A percentile compares a stretch with the other conserved stretches of the same genome.
Evolutionary conservation across 2,888 invertebrate genomes (phyloP).

Genomic region (Drosophila formosana): DNA sequence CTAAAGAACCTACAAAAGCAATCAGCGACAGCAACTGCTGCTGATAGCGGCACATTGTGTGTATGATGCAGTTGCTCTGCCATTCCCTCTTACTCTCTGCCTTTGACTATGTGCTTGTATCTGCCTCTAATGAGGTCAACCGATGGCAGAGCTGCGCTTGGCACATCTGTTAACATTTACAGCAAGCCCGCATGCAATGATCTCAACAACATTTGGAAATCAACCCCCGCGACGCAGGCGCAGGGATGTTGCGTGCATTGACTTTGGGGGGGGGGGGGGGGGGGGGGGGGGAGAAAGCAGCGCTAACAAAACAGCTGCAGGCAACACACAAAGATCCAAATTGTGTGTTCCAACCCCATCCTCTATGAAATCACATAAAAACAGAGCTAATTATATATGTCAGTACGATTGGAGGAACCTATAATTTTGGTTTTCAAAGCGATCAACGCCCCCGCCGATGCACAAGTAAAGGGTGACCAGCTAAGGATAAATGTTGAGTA

Average conservation of each 20-base stretch:
- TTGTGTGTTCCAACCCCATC: conserved; percentile 31
- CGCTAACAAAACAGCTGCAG: conserved; percentile 45
- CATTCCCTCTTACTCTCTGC: background rate
- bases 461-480: conserved; percentile 1
- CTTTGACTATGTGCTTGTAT: conserved; percentile 2
- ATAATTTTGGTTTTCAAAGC: conserved; percentile 46
- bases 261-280: conserved; percentile 24
- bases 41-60: conserved; percentile 59
- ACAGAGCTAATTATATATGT: conserved; percentile 50
- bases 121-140: conserved; percentile 69
- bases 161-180: conserved; percentile 73
- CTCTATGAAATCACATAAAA: conserved; percentile 52
- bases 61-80: conserved; percentile 17
- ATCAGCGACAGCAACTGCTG: conserved; percentile 50
- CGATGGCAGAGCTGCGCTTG: conserved; percentile 31
- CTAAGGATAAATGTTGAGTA: background rate
- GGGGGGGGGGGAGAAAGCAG: conserved; percentile 1
- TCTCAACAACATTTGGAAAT: conserved; percentile 48
- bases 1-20: conserved; percentile 45
- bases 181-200: conserved; percentile 69
- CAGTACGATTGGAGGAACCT: conserved; percentile 13
- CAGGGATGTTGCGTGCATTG: conserved; percentile 66
- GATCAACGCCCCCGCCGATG: conserved; percentile 44
- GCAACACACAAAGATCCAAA: conserved; percentile 30
- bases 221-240: conserved; percentile 72